These are phyloP conservation scores for Microplitis deprimator DNA, from an alignment of 2,888 invertebrate species.

Conservation along the genomic window DNA sequence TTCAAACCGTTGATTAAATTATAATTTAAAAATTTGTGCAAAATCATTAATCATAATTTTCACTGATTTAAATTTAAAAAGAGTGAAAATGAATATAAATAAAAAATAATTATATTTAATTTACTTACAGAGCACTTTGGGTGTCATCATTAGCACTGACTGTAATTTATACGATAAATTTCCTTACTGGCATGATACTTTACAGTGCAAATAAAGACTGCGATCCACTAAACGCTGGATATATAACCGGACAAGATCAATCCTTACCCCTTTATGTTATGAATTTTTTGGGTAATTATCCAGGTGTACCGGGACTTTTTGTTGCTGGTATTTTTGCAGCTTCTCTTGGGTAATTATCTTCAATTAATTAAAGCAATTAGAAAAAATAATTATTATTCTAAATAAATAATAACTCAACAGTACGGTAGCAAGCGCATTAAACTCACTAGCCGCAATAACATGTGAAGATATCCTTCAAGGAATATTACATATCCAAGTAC, in stretches of 20 bases:
- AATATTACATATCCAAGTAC: slow-evolving; percentile 80
- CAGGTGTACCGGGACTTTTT: slow-evolving; percentile 91
- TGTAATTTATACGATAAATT: slow-evolving; percentile 87
- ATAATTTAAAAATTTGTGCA: no score
- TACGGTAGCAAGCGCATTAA: slow-evolving; percentile 95
- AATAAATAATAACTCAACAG: slow-evolving; percentile 72
- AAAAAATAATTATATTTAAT: not conserved
- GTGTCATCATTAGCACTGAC: slow-evolving; percentile 83
- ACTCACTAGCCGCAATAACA: slow-evolving; percentile 92
- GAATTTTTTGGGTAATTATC: slow-evolving; percentile 81
- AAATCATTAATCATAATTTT: no score
- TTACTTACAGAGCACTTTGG: slow-evolving; percentile 78
- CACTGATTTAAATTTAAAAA: no score
- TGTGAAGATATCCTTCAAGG: slow-evolving; percentile 89
- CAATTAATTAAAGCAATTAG: not conserved
- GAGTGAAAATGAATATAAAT: not conserved
- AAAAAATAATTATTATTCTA: not conserved
- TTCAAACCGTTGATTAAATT: no score
- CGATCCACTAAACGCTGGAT: slow-evolving; percentile 84
- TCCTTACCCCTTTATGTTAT: slow-evolving; percentile 92
- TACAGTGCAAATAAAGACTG: slow-evolving; percentile 87
- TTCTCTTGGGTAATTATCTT: slow-evolving; percentile 84
- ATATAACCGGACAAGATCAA: slow-evolving; percentile 83
- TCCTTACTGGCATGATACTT: slow-evolving; percentile 88
- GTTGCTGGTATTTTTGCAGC: slow-evolving; percentile 97